Evolutionary conservation across 2,888 invertebrate species (phyloP).

Genomic region (Trichopria drosophilae): DNA sequence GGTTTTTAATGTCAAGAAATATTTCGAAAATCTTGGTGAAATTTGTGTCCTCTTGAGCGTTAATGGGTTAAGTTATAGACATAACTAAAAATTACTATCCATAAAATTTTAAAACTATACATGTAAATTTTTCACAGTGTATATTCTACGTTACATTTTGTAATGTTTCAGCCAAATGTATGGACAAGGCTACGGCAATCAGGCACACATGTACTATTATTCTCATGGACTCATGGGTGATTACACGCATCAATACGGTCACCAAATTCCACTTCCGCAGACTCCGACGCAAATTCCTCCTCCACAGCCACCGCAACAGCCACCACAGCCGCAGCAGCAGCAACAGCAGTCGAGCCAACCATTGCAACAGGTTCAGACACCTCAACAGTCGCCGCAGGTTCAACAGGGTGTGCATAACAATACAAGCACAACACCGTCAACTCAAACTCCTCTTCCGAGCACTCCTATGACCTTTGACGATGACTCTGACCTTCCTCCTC

Average conservation of each 20-base stretch:
- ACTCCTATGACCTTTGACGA: conserved; percentile 61
- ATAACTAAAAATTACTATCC: no score
- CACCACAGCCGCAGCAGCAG: conserved; percentile 39
- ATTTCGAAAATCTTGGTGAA: no score
- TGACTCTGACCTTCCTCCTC: conserved; percentile 61
- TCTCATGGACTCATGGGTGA: conserved; percentile 53
- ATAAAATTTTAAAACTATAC: no score
- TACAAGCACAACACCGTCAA: conserved; percentile 46
- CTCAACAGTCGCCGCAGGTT: conserved; percentile 34
- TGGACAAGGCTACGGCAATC: conserved; percentile 49
- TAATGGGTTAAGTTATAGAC: no score
- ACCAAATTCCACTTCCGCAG: conserved; percentile 29
- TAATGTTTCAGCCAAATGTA: conserved; percentile 50
- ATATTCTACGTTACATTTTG: no score
- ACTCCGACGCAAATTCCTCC: no score
- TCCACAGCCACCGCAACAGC: conserved; percentile 39
- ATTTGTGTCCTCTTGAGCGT: no score
- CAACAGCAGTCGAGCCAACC: conserved; percentile 36
- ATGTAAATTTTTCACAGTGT: not conserved
- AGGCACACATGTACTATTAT: conserved; percentile 54
- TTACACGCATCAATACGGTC: conserved; percentile 50
- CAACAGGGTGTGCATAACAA: conserved; percentile 44
- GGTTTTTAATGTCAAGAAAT: no score
- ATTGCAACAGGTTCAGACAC: conserved; percentile 34
- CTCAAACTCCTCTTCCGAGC: conserved; percentile 56